Percentiles rank a stretch among this genome's conserved stretches.
Evolutionary conservation across 1,140 invertebrate species (phyloP).

Genomic region (Physella acuta): DNA sequence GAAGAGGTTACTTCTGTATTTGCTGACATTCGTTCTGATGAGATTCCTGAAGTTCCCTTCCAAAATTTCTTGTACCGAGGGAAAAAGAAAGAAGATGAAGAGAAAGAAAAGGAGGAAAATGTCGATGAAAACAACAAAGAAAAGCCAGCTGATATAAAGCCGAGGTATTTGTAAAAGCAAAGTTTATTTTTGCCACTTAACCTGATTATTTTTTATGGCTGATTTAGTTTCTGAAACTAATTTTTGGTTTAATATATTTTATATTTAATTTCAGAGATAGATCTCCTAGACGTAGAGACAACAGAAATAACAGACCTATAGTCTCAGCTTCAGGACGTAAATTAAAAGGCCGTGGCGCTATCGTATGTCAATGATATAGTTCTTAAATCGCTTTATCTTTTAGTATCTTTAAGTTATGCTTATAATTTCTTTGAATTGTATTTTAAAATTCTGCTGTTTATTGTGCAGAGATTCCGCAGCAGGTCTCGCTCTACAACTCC

Average conservation of each 20-base stretch:
- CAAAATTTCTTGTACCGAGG: slow-evolving; percentile 42
- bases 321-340: slow-evolving; percentile 38
- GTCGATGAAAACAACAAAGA: too few relatives aligned
- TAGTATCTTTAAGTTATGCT: neutral
- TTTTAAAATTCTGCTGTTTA: neutral
- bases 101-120: slow-evolving; percentile 1
- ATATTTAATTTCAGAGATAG: neutral
- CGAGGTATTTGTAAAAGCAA: neutral
- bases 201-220: neutral
- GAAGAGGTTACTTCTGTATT: slow-evolving; percentile 39
- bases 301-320: slow-evolving; percentile 5
- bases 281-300: neutral
- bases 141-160: neutral
- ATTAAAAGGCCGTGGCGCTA: slow-evolving; percentile 45
- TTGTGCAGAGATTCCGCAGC: slow-evolving; percentile 38
- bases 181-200: neutral
- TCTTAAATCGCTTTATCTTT: neutral
- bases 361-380: too few relatives aligned
- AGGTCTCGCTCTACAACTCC: slow-evolving; percentile 41
- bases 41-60: slow-evolving; percentile 47
- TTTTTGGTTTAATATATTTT: too few relatives aligned
- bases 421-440: neutral
- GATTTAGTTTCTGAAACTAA: neutral
- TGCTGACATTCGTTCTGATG: slow-evolving; percentile 43
- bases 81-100: slow-evolving; percentile 31